Percentiles rank a stretch among this genome's conserved stretches.
These are phyloP conservation scores for Sebastes miniatus DNA, from an alignment of 2,797 vertebrate species.

Conservation along the genomic window DNA sequence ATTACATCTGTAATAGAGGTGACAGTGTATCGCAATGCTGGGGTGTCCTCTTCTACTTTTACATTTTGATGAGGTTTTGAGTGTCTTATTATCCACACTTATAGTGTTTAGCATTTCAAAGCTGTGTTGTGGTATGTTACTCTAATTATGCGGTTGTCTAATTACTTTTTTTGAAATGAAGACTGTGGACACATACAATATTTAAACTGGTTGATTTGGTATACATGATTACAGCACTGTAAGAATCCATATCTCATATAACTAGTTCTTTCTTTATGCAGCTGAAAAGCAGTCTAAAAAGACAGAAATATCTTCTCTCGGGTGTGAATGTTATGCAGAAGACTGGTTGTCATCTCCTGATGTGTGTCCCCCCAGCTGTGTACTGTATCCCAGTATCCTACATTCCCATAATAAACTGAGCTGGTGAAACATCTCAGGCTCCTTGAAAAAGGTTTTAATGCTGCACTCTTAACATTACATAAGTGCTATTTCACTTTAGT, in stretches of 20 bases:
- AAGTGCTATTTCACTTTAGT: not conserved
- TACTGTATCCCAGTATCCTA: not conserved
- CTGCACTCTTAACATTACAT: not conserved
- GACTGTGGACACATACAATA: not conserved
- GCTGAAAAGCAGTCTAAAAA: not conserved
- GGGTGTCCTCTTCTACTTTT: not conserved
- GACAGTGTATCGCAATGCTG: not conserved
- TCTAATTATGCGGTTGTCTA: not conserved
- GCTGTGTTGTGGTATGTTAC: not conserved
- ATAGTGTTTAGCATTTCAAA: not conserved
- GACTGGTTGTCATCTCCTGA: not conserved
- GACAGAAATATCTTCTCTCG: not conserved
- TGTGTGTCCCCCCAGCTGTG: not conserved
- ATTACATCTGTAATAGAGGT: not conserved
- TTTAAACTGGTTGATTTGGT: not conserved
- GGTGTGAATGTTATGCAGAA: not conserved
- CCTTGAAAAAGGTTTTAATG: not conserved
- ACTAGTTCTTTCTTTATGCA: not conserved
- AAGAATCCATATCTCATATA: not conserved
- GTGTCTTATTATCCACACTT: not conserved
- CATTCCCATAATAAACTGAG: not conserved
- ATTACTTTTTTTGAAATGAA: constrained; percentile 2
- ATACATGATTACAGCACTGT: not conserved
- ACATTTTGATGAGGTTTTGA: constrained; percentile 4
- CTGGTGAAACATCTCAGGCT: not conserved